Evolutionary conservation across 2,797 vertebrate species (phyloP), one percentile per base, ranked within the genome.

Genomic region (Rhyacichthys aspro): DNA sequence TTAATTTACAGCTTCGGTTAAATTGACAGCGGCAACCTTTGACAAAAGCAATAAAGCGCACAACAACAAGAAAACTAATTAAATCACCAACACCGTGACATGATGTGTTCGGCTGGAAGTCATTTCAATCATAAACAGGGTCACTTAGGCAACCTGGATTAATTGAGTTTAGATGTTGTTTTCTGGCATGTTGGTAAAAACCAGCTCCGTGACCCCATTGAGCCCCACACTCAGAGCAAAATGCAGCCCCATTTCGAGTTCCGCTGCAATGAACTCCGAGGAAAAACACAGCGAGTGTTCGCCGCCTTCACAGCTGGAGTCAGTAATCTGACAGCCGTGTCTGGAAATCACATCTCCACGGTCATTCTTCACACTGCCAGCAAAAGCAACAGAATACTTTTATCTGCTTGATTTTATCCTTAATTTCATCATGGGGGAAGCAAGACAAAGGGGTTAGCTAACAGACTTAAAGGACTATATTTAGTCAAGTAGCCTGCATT

Each of bases 281-380:
- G 62, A 48, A 62, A 72, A 77, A 73, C 49, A 37, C 44, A 54
- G 43, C 16, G 42, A 63, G 64, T 12, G 17, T 61, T 68, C 65
- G 68, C 50, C 67, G 32, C 69, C 70, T 69, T 59, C 67, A 72
- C 77, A 83, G 74, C 81, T 56, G 62, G 74, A 84, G 74, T 71
- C 60, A 18, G 56, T 86, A 82, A 87, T 88, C 85, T 73, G 84
- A 88, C 86, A 88, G 69, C 81, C 81, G 80, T 75, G 83, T 79
- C 79, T 81, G 76, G 72, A 85, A 88, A 90, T 90, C 86, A 74
- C 83, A 88, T 91, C 80, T 76, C 75, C 81, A 81, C 28, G 67
- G 55, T 63, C 58, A 79, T 89, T 89, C 60, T 86, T 84, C 80
- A 86, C 74, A 69, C 66, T 32, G 66, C 73, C 59, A 62, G 55